These are phyloP conservation scores for Rosalia funebris DNA, from an alignment of 2,888 invertebrate species.

Conservation along the genomic window DNA sequence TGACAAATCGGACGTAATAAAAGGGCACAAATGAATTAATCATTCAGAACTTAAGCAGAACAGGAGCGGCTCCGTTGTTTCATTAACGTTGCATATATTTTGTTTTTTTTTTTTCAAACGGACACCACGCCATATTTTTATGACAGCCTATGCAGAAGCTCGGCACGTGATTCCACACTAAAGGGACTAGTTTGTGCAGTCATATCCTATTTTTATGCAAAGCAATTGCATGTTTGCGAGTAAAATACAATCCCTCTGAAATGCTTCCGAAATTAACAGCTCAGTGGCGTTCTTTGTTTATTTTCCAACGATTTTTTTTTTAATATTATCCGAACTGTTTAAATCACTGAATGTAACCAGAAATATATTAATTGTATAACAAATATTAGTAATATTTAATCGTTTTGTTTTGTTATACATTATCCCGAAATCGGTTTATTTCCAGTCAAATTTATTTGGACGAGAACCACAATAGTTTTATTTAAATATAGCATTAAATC, in stretches of 20 bases:
- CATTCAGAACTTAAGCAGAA: conserved; percentile 8
- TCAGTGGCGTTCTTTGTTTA: no score
- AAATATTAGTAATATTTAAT: no score
- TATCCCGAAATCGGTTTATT: no score
- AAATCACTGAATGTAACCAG: no score
- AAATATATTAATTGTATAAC: no score
- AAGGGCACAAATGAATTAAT: conserved; percentile 16
- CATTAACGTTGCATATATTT: conserved; percentile 22
- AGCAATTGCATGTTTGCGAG: conserved; percentile 11
- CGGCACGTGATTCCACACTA: conserved; percentile 29
- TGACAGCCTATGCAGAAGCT: conserved; percentile 21
- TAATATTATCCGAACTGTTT: no score
- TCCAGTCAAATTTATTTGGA: no score
- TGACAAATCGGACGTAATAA: conserved; percentile 16
- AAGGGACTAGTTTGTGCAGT: conserved; percentile 32
- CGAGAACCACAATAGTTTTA: no score
- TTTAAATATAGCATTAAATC: no score
- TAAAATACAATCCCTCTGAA: conserved; percentile 10
- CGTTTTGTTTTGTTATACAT: no score
- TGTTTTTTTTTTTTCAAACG: conserved; percentile 20
- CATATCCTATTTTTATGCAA: conserved; percentile 20
- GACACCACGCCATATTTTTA: conserved; percentile 15
- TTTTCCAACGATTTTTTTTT: no score
- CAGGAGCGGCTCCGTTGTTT: conserved; percentile 1
- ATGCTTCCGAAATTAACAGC: background rate